Conservation (phyloP, 2,113 vertebrate species). For the Brachyhypopomus gauderio region DNA sequence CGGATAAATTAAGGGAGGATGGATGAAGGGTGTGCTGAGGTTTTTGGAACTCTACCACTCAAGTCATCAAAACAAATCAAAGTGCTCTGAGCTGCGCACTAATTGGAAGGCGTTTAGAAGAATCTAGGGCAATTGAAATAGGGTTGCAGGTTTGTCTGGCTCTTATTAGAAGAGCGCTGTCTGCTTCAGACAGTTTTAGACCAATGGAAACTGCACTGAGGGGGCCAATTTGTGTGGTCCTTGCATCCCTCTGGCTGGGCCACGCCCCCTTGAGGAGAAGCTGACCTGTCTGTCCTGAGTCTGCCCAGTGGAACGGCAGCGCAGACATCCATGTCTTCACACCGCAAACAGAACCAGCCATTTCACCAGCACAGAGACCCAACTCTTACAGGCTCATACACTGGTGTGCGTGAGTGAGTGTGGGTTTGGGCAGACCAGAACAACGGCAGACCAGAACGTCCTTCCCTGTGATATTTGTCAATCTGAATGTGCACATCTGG, state of each 20-base stretch:
- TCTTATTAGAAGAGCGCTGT: background rate
- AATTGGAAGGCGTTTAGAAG: background rate
- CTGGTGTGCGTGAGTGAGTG: slow-evolving; percentile 8
- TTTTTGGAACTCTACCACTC: background rate
- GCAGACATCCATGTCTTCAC: background rate
- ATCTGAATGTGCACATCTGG: background rate
- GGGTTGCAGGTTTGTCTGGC: background rate
- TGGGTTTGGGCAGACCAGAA: background rate
- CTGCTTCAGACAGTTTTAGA: background rate
- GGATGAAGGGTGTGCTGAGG: background rate
- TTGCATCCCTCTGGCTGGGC: background rate
- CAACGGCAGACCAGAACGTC: background rate
- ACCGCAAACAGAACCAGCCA: slow-evolving; percentile 27
- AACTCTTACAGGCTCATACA: slow-evolving; percentile 14
- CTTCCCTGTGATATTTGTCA: background rate
- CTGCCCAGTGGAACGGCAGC: slow-evolving; percentile 14
- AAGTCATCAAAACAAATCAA: background rate
- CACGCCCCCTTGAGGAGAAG: background rate
- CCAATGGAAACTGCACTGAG: background rate
- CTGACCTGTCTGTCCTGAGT: slow-evolving; percentile 27
- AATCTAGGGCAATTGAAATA: background rate
- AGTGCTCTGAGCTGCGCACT: background rate
- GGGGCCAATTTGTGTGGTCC: background rate
- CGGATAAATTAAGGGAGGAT: background rate
- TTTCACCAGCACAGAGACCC: slow-evolving; percentile 8